A percentile compares a stretch with the other conserved stretches of the same genome.
phyloP scores from a whole-genome alignment of 2,797 vertebrate genomes.

The Gadopsis bispinosus region DNA sequence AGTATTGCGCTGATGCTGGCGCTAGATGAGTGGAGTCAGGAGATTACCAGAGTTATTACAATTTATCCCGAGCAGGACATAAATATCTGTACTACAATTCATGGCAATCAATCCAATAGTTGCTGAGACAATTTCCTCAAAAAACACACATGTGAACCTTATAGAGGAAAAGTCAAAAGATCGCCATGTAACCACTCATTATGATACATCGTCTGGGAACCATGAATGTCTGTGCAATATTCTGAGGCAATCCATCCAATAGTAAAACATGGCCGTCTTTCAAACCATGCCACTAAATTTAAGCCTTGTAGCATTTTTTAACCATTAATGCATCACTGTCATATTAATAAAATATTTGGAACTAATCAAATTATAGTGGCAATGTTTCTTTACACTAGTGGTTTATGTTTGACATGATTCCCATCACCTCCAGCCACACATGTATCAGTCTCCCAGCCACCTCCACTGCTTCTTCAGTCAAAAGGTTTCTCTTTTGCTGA shows the following conservation, averaged over 20 bases:
- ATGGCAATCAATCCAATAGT: not conserved
- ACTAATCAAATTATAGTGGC: not conserved
- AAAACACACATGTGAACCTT: not conserved
- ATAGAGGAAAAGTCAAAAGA: not conserved
- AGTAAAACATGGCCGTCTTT: not conserved
- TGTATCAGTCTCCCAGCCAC: conserved; percentile 34
- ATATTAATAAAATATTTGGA: not conserved
- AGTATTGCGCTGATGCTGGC: not conserved
- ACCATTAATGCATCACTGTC: not conserved
- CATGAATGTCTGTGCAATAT: not conserved
- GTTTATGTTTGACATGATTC: conserved; percentile 41
- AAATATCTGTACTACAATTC: not conserved
- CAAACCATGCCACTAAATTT: not conserved
- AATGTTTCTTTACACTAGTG: conserved; percentile 9
- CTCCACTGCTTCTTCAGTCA: conserved; percentile 17
- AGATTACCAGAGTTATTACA: not conserved
- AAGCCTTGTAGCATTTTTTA: not conserved
- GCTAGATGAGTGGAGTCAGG: not conserved
- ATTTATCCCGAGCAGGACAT: not conserved
- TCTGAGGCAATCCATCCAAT: not conserved
- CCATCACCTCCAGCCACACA: conserved; percentile 40
- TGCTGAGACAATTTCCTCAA: not conserved
- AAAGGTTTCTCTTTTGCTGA: conserved; percentile 27
- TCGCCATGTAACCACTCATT: not conserved
- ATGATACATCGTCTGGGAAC: not conserved